Evolutionary conservation across 2,113 vertebrate genomes (phyloP).

Genomic region (Rutilus rutilus): DNA sequence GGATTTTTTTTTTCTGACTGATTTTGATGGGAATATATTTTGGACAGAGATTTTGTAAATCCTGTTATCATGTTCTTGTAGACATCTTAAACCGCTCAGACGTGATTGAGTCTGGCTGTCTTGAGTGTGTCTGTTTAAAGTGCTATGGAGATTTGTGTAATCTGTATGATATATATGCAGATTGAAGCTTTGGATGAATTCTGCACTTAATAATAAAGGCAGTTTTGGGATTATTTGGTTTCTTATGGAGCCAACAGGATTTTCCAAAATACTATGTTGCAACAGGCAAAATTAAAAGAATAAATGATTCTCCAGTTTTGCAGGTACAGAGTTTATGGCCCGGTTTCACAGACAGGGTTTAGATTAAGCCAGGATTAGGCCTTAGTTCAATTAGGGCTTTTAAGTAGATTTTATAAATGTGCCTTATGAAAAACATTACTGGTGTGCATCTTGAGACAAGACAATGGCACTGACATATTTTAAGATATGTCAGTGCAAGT

Average conservation of each 20-base stretch:
- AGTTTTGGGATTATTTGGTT: constrained; percentile 37
- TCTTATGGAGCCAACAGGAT: constrained; percentile 23
- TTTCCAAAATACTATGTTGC: neutral
- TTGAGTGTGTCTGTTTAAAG: neutral
- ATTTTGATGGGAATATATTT: neutral
- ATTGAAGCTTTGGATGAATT: constrained; percentile 3
- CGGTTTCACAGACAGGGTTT: no score
- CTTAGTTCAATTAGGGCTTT: no score
- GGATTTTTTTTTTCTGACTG: neutral
- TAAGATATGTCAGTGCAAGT: no score
- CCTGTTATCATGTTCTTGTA: neutral
- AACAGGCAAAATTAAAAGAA: neutral
- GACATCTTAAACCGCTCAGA: neutral
- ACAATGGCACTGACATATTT: no score
- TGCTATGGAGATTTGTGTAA: constrained; percentile 20
- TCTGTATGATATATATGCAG: constrained; percentile 39
- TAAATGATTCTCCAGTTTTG: neutral
- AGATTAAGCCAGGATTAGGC: no score
- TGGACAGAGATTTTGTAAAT: neutral
- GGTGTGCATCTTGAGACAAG: no score
- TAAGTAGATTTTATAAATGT: no score
- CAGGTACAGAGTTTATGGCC: no score
- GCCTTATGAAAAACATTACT: no score
- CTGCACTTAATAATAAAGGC: constrained; percentile 54
- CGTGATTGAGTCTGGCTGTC: neutral